Conservation (phyloP, 2,888 invertebrate genomes). For the Drosophila ustulata region DNA sequence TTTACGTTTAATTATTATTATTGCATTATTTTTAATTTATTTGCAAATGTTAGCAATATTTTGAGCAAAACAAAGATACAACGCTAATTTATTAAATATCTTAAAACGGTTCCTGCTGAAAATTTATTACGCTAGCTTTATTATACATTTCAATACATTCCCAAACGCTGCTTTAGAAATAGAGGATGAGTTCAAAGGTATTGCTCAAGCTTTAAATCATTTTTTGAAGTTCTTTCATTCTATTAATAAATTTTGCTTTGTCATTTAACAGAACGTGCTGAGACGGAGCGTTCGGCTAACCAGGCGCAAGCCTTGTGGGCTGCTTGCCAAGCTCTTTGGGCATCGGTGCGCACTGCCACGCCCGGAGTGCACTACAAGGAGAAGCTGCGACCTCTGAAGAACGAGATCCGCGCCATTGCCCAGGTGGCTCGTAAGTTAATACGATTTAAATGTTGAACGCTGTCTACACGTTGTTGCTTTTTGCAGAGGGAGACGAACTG, state of each 20-base stretch:
- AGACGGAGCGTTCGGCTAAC: slow-evolving; percentile 90
- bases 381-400: slow-evolving; percentile 87
- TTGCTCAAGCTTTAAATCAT: slow-evolving; percentile 18
- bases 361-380: slow-evolving; percentile 87
- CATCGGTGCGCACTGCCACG: slow-evolving; percentile 89
- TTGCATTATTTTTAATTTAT: too few species aligned
- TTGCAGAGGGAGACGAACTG: slow-evolving; percentile 90
- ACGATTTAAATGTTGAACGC: rapidly evolving
- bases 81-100: too few species aligned
- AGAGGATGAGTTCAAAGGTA: slow-evolving; percentile 84
- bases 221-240: background rate
- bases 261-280: slow-evolving; percentile 87
- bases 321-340: slow-evolving; percentile 94
- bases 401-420: slow-evolving; percentile 90
- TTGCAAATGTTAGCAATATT: too few species aligned
- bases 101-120: background rate
- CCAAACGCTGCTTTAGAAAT: slow-evolving; percentile 83
- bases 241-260: background rate
- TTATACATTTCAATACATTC: slow-evolving; percentile 11
- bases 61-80: too few species aligned
- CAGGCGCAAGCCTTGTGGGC: slow-evolving; percentile 97
- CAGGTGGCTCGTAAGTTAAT: slow-evolving; percentile 89
- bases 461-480: background rate
- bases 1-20: too few species aligned
- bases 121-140: slow-evolving; percentile 19